Evolutionary conservation across 2,888 invertebrate species (phyloP).

Genomic region (Prosapia bicincta): DNA sequence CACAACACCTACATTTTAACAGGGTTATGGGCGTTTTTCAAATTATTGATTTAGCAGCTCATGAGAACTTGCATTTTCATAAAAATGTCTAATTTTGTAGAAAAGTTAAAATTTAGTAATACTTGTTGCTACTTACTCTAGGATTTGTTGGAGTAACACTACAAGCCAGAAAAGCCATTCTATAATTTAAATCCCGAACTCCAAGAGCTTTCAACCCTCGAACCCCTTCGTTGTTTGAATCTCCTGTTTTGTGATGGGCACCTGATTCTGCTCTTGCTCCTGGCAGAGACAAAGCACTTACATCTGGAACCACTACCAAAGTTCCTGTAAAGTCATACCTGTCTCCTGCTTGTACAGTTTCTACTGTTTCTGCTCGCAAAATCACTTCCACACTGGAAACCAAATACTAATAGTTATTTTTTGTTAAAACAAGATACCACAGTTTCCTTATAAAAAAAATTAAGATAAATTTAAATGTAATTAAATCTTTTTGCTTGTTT

Average conservation of each 20-base stretch:
- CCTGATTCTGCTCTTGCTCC: conserved; percentile 82
- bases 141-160: conserved; percentile 84
- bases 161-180: conserved; percentile 92
- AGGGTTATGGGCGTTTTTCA: no score
- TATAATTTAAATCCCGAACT: conserved; percentile 79
- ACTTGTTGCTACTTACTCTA: conserved; percentile 57
- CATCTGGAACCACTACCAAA: conserved; percentile 96
- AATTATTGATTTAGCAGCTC: no score
- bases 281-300: conserved; percentile 79
- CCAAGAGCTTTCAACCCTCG: conserved; percentile 83
- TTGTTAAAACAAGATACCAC: no score
- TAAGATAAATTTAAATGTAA: no score
- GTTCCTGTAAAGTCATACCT: conserved; percentile 92
- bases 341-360: conserved; percentile 87
- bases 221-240: conserved; percentile 79
- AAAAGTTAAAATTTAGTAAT: no score
- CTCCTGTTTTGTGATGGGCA: conserved; percentile 67
- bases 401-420: no score
- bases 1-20: no score
- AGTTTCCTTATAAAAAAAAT: no score
- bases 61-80: no score
- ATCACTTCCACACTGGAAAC: conserved; percentile 76
- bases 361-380: conserved; percentile 92
- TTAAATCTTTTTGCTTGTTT: no score
- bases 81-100: no score